These are phyloP conservation scores for Tetrao urogallus DNA, from an alignment of 2,113 vertebrate species.

Conservation along the genomic window DNA sequence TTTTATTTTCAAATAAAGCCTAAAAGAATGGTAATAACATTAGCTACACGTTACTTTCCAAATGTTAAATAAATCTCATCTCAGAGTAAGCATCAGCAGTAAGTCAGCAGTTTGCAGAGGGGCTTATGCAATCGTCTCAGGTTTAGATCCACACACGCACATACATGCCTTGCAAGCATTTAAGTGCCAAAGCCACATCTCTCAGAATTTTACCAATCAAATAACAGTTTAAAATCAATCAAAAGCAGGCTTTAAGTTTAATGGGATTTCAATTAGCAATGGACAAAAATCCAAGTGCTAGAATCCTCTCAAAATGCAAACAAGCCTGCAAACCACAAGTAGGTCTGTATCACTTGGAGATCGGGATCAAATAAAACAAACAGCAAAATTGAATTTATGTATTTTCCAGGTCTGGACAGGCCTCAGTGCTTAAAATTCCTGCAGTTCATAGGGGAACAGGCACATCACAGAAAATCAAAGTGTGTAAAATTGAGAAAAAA, in stretches of 20 bases:
- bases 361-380: conserved; percentile 23
- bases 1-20: conserved; percentile 20
- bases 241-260: conserved; percentile 41
- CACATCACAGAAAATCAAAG: not conserved
- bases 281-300: conserved; percentile 16
- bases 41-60: conserved; percentile 21
- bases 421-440: not conserved
- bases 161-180: not conserved
- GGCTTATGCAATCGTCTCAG: not conserved
- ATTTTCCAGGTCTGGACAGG: not conserved
- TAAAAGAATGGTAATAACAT: conserved; percentile 42
- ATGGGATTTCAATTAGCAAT: conserved; percentile 45
- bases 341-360: not conserved
- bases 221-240: conserved; percentile 33
- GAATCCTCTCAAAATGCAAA: conserved; percentile 27
- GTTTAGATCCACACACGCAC: not conserved
- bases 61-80: not conserved
- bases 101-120: conserved; percentile 44
- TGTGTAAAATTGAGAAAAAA: not conserved
- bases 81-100: conserved; percentile 31
- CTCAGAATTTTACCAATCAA: conserved; percentile 26
- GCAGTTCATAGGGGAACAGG: not conserved
- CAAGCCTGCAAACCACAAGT: not conserved
- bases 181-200: not conserved
- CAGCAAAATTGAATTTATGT: not conserved